Conservation (phyloP, 2,797 vertebrate species). For the Morus bassanus region DNA sequence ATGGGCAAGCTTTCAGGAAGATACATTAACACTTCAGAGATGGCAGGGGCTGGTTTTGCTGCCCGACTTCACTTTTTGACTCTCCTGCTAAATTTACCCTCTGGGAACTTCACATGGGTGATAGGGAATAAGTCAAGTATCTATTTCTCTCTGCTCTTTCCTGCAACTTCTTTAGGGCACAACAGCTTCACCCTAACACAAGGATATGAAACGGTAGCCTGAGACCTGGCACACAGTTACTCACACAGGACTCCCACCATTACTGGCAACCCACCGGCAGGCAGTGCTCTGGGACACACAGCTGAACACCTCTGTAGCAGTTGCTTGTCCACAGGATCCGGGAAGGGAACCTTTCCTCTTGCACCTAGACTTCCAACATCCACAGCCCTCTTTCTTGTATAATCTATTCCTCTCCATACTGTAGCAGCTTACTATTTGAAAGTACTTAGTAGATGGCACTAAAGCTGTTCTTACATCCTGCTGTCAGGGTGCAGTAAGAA, state of each 20-base stretch:
- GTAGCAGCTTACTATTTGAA: background rate
- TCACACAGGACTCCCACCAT: background rate
- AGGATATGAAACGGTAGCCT: background rate
- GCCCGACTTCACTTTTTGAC: background rate
- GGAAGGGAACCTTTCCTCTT: background rate
- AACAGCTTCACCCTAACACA: background rate
- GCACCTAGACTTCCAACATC: background rate
- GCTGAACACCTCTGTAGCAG: rapidly evolving
- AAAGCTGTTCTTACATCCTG: rapidly evolving
- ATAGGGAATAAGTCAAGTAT: background rate
- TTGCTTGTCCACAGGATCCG: background rate
- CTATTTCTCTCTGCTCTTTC: background rate
- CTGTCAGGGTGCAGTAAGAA: rapidly evolving
- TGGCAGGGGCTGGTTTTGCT: background rate
- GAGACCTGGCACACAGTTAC: background rate
- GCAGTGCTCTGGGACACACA: rapidly evolving
- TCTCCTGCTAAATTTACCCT: background rate
- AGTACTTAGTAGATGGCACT: rapidly evolving
- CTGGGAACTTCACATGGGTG: background rate
- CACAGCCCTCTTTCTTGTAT: rapidly evolving
- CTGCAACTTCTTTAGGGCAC: background rate
- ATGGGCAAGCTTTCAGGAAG: background rate
- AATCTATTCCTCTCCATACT: background rate
- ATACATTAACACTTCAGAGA: background rate
- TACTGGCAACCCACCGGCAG: background rate